These are phyloP conservation scores for Trichogramma dendrolimi DNA, from an alignment of 2,888 invertebrate genomes.

Conservation along the genomic window DNA sequence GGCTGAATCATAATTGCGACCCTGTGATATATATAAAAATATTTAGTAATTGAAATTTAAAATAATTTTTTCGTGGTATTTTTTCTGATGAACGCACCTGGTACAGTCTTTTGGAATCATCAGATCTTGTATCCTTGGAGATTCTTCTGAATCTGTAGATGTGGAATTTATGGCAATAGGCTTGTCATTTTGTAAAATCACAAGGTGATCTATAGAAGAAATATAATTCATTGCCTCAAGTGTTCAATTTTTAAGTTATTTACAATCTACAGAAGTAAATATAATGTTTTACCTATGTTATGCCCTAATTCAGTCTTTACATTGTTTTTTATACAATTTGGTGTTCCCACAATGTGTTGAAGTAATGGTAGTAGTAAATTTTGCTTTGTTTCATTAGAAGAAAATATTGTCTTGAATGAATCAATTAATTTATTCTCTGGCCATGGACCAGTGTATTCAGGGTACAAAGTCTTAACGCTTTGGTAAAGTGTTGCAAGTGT, in stretches of 20 bases:
- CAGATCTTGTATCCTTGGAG: constrained; percentile 13
- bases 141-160: not conserved
- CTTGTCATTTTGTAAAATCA: constrained; percentile 56
- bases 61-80: not conserved
- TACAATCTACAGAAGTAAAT: not conserved
- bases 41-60: not conserved
- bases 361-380: constrained; percentile 54
- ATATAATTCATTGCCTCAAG: constrained; percentile 1
- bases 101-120: constrained; percentile 8
- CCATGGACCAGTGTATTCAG: constrained; percentile 50
- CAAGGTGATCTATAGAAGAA: constrained; percentile 53
- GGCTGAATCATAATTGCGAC: constrained; percentile 12
- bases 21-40: constrained; percentile 6
- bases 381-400: not conserved
- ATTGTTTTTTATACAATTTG: constrained; percentile 56
- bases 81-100: constrained; percentile 8
- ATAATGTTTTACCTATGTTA: constrained; percentile 54
- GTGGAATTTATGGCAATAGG: constrained; percentile 50
- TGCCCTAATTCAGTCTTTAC: constrained; percentile 58
- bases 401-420: constrained; percentile 41
- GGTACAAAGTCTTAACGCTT: constrained; percentile 54
- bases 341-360: constrained; percentile 58
- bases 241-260: not conserved
- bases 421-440: constrained; percentile 51
- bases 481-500: constrained; percentile 54